phyloP scores from a whole-genome alignment of 2,113 vertebrate genomes.

The Halcyon senegalensis region DNA sequence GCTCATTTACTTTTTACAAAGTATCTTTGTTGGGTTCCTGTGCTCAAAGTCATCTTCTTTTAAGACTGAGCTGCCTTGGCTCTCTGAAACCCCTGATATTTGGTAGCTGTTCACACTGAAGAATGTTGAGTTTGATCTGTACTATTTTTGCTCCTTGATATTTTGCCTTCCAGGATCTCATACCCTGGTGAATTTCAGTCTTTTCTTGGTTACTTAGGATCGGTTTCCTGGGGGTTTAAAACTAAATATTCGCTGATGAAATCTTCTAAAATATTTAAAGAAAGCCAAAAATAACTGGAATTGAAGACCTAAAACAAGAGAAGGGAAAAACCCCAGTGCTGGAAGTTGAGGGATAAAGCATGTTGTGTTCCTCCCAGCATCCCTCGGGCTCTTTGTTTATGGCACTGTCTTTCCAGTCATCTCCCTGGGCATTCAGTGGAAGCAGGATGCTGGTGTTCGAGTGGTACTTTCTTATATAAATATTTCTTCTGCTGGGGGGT shows the following conservation, averaged over 20 bases:
- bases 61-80: neutral
- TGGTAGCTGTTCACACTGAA: neutral
- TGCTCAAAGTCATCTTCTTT: neutral
- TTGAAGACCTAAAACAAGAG: neutral
- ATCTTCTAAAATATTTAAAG: conserved; percentile 24
- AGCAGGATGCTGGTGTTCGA: neutral
- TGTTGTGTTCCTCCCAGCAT: neutral
- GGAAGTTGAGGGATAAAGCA: neutral
- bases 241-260: neutral
- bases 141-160: neutral
- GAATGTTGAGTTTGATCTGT: neutral
- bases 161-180: conserved; percentile 22
- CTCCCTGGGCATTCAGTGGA: neutral
- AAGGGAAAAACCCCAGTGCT: neutral
- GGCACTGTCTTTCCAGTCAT: neutral
- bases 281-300: conserved; percentile 15
- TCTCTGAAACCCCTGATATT: neutral
- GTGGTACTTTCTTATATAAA: conserved; percentile 23
- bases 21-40: neutral
- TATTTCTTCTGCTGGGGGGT: conserved; percentile 13
- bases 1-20: neutral
- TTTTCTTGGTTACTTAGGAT: conserved; percentile 19
- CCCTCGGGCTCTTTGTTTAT: neutral
- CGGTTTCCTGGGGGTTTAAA: neutral
- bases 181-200: neutral